phyloP scores from a whole-genome alignment of 2,797 vertebrate species.

The Oceanodroma leucorhoa region DNA sequence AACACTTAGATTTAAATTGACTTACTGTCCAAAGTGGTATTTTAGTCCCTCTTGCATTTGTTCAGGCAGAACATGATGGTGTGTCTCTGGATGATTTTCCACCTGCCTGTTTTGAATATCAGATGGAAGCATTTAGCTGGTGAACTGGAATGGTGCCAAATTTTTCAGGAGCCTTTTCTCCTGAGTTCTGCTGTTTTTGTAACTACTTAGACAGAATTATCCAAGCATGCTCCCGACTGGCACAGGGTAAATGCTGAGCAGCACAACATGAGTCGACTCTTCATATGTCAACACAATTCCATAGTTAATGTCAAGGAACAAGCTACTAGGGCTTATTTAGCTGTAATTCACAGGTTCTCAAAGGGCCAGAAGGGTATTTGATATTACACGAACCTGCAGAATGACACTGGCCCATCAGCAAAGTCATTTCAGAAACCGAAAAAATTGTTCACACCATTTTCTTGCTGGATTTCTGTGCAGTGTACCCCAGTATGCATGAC shows the following conservation, averaged over 20 bases:
- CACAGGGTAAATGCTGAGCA: constrained; percentile 5
- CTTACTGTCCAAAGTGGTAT: not conserved
- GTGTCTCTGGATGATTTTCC: constrained; percentile 50
- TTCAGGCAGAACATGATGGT: constrained; percentile 20
- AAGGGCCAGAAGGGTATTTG: not conserved
- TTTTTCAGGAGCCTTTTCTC: constrained; percentile 26
- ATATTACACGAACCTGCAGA: not conserved
- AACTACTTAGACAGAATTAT: constrained; percentile 26
- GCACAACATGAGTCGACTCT: not conserved
- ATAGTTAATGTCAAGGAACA: not conserved
- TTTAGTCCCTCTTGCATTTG: constrained; percentile 27
- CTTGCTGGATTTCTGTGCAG: not conserved
- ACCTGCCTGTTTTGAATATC: constrained; percentile 61
- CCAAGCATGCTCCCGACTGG: not conserved
- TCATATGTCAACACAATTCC: not conserved
- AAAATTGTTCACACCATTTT: not conserved
- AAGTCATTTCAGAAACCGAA: not conserved
- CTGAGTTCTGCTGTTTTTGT: constrained; percentile 12
- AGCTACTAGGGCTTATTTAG: not conserved
- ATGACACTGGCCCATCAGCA: not conserved
- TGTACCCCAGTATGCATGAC: not conserved
- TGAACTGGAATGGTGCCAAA: not conserved
- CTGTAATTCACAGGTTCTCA: not conserved
- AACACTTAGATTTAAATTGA: constrained; percentile 2
- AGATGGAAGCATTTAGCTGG: constrained; percentile 18